Conservation (phyloP, 2,797 vertebrate species). For the Merluccius polli region DNA sequence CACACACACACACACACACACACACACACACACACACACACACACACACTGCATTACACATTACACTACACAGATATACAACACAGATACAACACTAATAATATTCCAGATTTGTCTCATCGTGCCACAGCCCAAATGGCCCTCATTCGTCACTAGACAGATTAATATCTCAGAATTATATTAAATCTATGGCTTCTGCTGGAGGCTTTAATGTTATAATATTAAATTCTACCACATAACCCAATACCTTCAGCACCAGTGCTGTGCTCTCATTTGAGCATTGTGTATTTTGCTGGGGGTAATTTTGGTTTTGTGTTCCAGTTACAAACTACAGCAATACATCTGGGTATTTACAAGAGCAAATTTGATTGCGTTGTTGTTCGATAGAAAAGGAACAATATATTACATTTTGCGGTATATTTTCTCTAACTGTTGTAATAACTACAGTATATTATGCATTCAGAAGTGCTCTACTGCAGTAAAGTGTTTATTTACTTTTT, state of each 20-base stretch:
- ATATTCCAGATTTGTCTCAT: slow-evolving; percentile 13
- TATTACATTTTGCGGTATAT: no score
- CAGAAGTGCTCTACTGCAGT: not conserved
- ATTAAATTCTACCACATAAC: slow-evolving; percentile 33
- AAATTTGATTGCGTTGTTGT: not conserved
- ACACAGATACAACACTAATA: slow-evolving; percentile 13
- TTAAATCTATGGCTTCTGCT: slow-evolving; percentile 29
- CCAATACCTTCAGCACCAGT: slow-evolving; percentile 42
- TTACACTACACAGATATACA: slow-evolving; percentile 8
- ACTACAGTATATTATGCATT: no score
- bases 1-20: no score
- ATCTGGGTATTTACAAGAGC: not conserved
- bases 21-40: slow-evolving; percentile 9
- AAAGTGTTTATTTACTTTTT: not conserved
- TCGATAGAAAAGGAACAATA: no score
- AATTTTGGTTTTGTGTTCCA: slow-evolving; percentile 11
- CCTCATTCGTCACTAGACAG: slow-evolving; percentile 40
- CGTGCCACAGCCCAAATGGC: slow-evolving; percentile 20
- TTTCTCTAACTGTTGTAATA: no score
- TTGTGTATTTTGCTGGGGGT: slow-evolving; percentile 24
- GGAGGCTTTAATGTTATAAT: slow-evolving; percentile 29
- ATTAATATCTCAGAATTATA: slow-evolving; percentile 47
- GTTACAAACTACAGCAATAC: not conserved
- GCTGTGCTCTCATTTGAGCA: slow-evolving; percentile 35
- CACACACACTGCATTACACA: slow-evolving; percentile 1